A percentile compares a stretch with the other conserved stretches of the same genome.
Conservation (phyloP, 2,888 invertebrate genomes). For the Folsomia candida region DNA sequence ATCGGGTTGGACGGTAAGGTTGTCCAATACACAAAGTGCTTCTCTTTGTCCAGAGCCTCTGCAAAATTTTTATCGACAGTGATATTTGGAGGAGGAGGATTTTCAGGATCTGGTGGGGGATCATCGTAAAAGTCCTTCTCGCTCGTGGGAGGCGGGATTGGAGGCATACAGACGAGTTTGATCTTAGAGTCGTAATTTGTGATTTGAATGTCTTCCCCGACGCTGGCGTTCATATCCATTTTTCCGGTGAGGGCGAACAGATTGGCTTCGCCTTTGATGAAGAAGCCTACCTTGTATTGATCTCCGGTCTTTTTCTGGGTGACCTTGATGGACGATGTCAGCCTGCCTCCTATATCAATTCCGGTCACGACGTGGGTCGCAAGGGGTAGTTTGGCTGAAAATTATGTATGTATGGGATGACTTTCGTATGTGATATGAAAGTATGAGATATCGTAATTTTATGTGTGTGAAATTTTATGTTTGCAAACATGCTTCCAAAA, state of each 20-base stretch:
- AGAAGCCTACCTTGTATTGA: neutral
- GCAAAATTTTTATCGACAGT: too few relatives aligned
- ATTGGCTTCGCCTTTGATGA: neutral
- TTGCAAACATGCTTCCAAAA: too few relatives aligned
- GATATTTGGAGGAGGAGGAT: neutral
- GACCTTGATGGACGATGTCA: neutral
- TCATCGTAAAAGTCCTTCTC: neutral
- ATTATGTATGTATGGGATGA: too few relatives aligned
- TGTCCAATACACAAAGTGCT: too few relatives aligned
- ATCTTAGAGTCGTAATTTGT: neutral
- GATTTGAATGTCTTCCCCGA: neutral
- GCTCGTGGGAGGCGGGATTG: neutral
- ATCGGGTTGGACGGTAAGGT: too few relatives aligned
- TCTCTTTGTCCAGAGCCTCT: too few relatives aligned
- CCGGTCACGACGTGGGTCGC: constrained; percentile 12
- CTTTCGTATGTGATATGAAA: too few relatives aligned
- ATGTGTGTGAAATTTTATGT: too few relatives aligned
- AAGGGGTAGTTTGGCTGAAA: too few relatives aligned
- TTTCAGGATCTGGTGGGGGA: neutral
- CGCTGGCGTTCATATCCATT: neutral
- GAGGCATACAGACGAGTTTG: neutral
- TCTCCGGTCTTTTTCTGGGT: neutral
- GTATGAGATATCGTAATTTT: too few relatives aligned
- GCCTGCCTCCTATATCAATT: neutral
- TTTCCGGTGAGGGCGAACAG: neutral